Percentiles rank a stretch among this genome's conserved stretches.
Evolutionary conservation across 2,113 vertebrate genomes (phyloP).

Genomic region (Silurus glanis): DNA sequence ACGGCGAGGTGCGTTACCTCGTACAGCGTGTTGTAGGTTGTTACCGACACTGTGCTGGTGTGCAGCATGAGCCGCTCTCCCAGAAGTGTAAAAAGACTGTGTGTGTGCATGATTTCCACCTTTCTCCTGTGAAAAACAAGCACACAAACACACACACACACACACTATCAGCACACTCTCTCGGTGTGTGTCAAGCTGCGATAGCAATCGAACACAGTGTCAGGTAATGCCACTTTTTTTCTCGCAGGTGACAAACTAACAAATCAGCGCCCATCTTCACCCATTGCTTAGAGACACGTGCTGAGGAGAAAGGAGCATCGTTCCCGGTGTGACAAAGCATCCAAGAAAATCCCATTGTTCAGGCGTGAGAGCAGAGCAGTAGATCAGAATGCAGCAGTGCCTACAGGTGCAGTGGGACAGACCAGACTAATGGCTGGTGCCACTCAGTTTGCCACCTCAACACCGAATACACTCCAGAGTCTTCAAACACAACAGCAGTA

Average conservation of each 20-base stretch:
- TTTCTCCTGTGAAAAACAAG: slow-evolving; percentile 79
- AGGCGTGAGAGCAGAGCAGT: background rate
- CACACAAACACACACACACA: slow-evolving; percentile 47
- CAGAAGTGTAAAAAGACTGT: slow-evolving; percentile 95
- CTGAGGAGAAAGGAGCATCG: background rate
- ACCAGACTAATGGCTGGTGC: slow-evolving; percentile 28
- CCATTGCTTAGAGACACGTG: slow-evolving; percentile 1
- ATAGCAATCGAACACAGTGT: slow-evolving; percentile 23
- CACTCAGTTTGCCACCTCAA: slow-evolving; percentile 23
- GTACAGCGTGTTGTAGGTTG: slow-evolving; percentile 93
- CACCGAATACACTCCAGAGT: slow-evolving; percentile 19
- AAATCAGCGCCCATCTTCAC: background rate
- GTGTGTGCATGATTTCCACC: slow-evolving; percentile 98
- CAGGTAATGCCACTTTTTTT: slow-evolving; percentile 31
- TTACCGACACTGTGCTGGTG: slow-evolving; percentile 88
- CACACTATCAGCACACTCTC: slow-evolving; percentile 23
- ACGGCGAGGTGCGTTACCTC: slow-evolving; percentile 76
- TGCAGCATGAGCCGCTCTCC: slow-evolving; percentile 92
- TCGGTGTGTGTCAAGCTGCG: slow-evolving; percentile 6
- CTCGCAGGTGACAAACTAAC: slow-evolving; percentile 2
- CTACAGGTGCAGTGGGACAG: background rate
- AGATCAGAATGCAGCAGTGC: slow-evolving; percentile 17
- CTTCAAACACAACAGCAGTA: slow-evolving; percentile 29
- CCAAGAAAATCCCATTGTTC: slow-evolving; percentile 18
- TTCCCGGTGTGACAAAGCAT: slow-evolving; percentile 24